These are phyloP conservation scores for Fundulus diaphanus DNA, from an alignment of 2,797 vertebrate genomes.

Conservation along the genomic window DNA sequence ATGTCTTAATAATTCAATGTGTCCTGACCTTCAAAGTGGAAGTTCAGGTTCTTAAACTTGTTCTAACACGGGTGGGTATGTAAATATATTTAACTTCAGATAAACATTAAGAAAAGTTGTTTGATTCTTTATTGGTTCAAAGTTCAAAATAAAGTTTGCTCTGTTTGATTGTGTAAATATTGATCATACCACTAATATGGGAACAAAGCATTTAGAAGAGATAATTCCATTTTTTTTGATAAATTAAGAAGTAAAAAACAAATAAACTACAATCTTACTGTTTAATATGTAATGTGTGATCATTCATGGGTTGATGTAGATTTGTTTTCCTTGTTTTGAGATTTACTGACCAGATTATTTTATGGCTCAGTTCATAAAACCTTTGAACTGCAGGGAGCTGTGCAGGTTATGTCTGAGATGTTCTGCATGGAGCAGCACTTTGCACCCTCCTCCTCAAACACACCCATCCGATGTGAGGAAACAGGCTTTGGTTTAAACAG, in stretches of 20 bases:
- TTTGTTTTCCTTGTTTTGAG: background rate
- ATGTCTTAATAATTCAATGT: background rate
- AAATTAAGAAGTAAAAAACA: background rate
- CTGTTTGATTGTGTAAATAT: background rate
- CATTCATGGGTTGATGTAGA: background rate
- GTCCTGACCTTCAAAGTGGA: background rate
- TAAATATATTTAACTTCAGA: background rate
- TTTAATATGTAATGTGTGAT: background rate
- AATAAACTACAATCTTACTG: background rate
- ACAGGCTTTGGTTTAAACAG: constrained; percentile 5
- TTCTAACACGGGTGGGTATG: no score
- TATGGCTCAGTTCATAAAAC: background rate
- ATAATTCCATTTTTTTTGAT: background rate
- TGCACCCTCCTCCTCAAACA: background rate
- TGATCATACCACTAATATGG: background rate
- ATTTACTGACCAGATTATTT: background rate
- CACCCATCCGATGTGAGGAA: background rate
- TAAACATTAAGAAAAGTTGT: background rate
- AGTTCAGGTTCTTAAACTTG: background rate
- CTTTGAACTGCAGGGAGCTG: background rate
- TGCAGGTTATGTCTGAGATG: background rate
- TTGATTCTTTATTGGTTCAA: background rate
- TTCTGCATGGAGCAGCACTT: background rate
- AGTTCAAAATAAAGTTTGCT: background rate
- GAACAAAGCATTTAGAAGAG: background rate